Base-by-base conservation (phyloP, 1,140 invertebrate species). In the Leptoteleia sp. region DNA sequence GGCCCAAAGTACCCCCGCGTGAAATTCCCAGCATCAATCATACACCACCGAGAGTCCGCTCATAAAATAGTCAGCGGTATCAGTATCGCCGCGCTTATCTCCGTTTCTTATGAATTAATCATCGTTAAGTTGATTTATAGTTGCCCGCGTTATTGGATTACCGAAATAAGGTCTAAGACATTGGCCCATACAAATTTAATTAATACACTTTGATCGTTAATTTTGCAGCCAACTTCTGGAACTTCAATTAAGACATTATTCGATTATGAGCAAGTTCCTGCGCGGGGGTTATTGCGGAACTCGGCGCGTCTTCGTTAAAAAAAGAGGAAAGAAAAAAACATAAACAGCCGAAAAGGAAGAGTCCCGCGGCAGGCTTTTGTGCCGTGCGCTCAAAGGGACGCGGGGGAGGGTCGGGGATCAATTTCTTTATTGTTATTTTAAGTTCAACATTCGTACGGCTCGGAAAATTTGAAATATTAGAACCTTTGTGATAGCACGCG, bases 41-140 rank as follows among this genome's bases (percentile, higher is more conserved):
- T 68, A 62, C 38, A 47, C 40, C 37, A 16, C 25, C 42, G 29
- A 47, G 50, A 43, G 52, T 59, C 48, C 6, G 37, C 8, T 70
- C 64, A 64, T 70, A 37, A 76, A 76, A 76, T 76, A 76, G 50
- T 76, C 64, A 70, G 22, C 25, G 43, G 45, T 64, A 67, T 64
- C 64, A 59, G 59, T 55, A 40, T 65, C 37, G 48, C 45, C 38
- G 31, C 33, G 59, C 42, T 70, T 64, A 70, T 70, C 73, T 77
- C 27, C 73, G 50, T 50, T 77, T 70, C 65, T 70, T 77, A 77
- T 70, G 65, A 77, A 77, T 77, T 77, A 77, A 77, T 77, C 50
- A 77, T 65, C 45, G 48, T 38, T 19, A 57, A 70, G 48, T 70
- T 77, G 73, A 77, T 70, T 77, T 77, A 77, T 65, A 57, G 73